Evolutionary conservation across 2,113 vertebrate genomes (phyloP).

Genomic region (Thalassarche chlororhynchos): DNA sequence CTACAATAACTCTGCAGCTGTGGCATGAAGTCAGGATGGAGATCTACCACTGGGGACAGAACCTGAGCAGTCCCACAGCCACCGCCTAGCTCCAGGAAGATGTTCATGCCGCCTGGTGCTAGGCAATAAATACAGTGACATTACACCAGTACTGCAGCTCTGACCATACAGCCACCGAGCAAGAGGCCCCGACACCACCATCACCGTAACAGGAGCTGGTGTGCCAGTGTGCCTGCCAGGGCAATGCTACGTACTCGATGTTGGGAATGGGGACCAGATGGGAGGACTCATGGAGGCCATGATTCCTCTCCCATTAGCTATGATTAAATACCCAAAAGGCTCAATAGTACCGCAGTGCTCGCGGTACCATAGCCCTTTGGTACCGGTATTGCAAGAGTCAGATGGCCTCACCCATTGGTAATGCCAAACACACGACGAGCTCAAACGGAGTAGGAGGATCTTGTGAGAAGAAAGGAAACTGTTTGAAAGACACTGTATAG

Average conservation of each 20-base stretch:
- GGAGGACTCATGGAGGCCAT: background rate
- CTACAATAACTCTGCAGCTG: background rate
- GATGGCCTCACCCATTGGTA: background rate
- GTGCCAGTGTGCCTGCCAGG: background rate
- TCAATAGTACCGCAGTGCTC: background rate
- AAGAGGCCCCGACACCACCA: background rate
- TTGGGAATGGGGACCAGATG: background rate
- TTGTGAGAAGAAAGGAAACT: background rate
- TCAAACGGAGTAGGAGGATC: background rate
- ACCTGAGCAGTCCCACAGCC: background rate
- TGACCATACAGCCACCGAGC: background rate
- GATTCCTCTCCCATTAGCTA: background rate
- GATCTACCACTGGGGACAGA: background rate
- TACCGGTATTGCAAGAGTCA: background rate
- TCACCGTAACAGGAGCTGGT: background rate
- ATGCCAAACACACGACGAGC: background rate
- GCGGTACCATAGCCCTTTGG: background rate
- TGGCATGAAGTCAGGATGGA: background rate
- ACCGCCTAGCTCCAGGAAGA: background rate
- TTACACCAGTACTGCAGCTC: background rate
- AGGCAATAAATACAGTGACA: accelerated
- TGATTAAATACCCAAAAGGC: background rate
- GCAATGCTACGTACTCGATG: accelerated
- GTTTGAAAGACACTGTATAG: background rate
- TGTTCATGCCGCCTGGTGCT: background rate